Evolutionary conservation across 2,113 vertebrate species (phyloP).

Genomic region (Syngnathoides biaculeatus): DNA sequence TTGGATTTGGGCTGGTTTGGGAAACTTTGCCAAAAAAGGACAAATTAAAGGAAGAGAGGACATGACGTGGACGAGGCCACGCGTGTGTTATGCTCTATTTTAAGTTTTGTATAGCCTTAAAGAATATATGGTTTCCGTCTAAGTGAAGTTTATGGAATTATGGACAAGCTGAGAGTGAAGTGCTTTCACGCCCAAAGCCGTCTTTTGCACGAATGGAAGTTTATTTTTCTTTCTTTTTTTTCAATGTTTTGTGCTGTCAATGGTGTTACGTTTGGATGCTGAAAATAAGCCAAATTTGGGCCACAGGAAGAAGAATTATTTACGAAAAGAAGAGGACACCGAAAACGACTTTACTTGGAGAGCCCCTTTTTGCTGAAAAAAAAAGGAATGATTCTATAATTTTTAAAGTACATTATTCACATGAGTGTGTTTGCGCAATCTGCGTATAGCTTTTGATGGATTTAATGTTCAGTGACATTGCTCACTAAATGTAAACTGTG

Average conservation of each 20-base stretch:
- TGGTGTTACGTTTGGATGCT: conserved; percentile 83
- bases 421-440: conserved; percentile 77
- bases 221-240: conserved; percentile 68
- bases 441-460: conserved; percentile 78
- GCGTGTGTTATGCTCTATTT: conserved; percentile 81
- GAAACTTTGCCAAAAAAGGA: conserved; percentile 73
- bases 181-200: conserved; percentile 89
- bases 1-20: conserved; percentile 78
- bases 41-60: conserved; percentile 67
- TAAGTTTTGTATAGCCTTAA: conserved; percentile 93
- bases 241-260: conserved; percentile 83
- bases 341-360: conserved; percentile 51
- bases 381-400: conserved; percentile 54
- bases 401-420: conserved; percentile 76
- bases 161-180: conserved; percentile 86
- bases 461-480: conserved; percentile 80
- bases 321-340: conserved; percentile 63
- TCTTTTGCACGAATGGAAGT: conserved; percentile 90
- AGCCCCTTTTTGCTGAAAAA: conserved; percentile 66
- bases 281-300: conserved; percentile 76
- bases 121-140: conserved; percentile 77
- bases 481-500: conserved; percentile 81
- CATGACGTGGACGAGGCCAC: conserved; percentile 58
- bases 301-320: conserved; percentile 65
- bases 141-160: conserved; percentile 80